Percentiles rank a stretch among this genome's conserved stretches.
phyloP scores from a whole-genome alignment of 2,113 vertebrate genomes.

The Chamaetylas fuelleborni region DNA sequence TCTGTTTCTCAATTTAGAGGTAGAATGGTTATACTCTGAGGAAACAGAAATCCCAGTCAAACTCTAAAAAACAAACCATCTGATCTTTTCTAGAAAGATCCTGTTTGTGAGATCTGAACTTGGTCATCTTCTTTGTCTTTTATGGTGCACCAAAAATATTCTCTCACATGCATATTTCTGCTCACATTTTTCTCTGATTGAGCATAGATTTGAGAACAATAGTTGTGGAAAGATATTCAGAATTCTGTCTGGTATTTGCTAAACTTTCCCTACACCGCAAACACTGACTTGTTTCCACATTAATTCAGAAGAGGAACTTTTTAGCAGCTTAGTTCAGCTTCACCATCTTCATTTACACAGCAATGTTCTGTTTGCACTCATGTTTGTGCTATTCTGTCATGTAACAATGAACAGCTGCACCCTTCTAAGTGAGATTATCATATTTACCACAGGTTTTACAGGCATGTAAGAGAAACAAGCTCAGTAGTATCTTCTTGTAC shows the following conservation, averaged over 20 bases:
- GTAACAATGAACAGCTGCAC: neutral
- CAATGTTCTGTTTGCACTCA: neutral
- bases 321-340: neutral
- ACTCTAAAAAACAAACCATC: neutral
- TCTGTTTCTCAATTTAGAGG: neutral
- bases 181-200: neutral
- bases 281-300: neutral
- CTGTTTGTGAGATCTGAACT: neutral
- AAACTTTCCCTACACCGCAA: neutral
- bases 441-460: neutral
- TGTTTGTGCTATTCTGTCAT: neutral
- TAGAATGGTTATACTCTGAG: neutral
- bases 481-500: neutral
- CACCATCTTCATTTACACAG: neutral
- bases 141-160: neutral
- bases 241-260: neutral
- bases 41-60: neutral
- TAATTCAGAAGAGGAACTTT: neutral
- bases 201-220: neutral
- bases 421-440: neutral
- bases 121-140: neutral
- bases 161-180: neutral
- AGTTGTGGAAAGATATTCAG: neutral
- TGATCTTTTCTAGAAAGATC: neutral
- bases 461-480: neutral